Conservation (phyloP, 2,113 vertebrate genomes). For the Rhinoderma darwinii region DNA sequence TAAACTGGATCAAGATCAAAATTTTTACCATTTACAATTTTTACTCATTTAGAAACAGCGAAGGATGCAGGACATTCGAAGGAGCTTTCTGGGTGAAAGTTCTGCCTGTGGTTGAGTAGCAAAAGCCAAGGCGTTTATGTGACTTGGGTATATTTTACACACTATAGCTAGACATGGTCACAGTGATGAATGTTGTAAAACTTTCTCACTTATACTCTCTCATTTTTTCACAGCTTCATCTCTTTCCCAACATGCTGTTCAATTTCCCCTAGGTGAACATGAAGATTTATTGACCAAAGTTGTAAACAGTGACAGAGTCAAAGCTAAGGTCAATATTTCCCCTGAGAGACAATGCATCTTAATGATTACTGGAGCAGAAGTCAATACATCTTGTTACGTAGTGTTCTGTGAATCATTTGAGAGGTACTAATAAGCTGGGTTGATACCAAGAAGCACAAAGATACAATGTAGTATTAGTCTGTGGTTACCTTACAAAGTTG, state of each 20-base stretch:
- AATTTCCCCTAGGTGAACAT: constrained; percentile 56
- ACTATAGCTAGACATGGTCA: constrained; percentile 10
- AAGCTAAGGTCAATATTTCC: constrained; percentile 61
- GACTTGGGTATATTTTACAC: background rate
- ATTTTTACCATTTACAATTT: no score
- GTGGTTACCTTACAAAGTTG: constrained; percentile 12
- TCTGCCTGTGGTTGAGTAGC: background rate
- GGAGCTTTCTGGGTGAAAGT: background rate
- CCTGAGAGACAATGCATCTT: constrained; percentile 59
- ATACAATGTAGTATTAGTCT: background rate
- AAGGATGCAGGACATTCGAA: background rate
- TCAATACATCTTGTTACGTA: constrained; percentile 58
- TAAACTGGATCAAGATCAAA: no score
- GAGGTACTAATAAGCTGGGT: constrained; percentile 55
- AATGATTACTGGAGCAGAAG: constrained; percentile 58
- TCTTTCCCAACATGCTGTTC: constrained; percentile 37
- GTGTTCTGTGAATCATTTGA: constrained; percentile 57
- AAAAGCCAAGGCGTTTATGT: background rate
- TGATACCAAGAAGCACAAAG: background rate
- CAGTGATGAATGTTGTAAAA: constrained; percentile 23
- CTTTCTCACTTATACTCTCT: constrained; percentile 35
- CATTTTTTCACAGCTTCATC: constrained; percentile 47
- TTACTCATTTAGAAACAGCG: background rate
- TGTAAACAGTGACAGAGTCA: constrained; percentile 61
- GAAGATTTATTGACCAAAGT: constrained; percentile 61